Evolutionary conservation across 2,113 vertebrate genomes (phyloP).

Genomic region (Theristicus caerulescens): DNA sequence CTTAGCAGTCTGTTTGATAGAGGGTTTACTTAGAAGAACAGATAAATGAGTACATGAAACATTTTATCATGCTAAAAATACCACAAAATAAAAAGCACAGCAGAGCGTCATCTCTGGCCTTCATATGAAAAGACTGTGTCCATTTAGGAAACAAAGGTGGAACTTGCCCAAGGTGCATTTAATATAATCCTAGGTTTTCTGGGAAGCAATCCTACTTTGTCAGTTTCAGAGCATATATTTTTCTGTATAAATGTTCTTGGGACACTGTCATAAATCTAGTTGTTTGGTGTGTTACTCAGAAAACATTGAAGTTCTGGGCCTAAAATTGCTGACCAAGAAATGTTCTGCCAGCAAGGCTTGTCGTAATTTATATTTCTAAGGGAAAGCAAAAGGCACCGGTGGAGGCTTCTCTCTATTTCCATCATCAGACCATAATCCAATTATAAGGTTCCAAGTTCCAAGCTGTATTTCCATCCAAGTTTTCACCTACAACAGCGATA

Average conservation of each 20-base stretch:
- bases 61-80: slow-evolving; percentile 12
- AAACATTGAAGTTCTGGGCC: slow-evolving; percentile 37
- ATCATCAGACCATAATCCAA: slow-evolving; percentile 50
- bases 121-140: not conserved
- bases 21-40: slow-evolving; percentile 5
- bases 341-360: slow-evolving; percentile 56
- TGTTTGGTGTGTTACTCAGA: not conserved
- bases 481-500: slow-evolving; percentile 62
- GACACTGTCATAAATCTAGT: slow-evolving; percentile 16
- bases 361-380: slow-evolving; percentile 56
- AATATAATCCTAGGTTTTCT: slow-evolving; percentile 28
- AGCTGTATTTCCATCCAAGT: slow-evolving; percentile 13
- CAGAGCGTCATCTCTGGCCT: not conserved
- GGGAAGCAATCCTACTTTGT: slow-evolving; percentile 5
- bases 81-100: not conserved
- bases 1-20: not conserved
- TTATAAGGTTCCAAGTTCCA: slow-evolving; percentile 35
- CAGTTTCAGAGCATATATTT: slow-evolving; percentile 34
- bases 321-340: slow-evolving; percentile 63
- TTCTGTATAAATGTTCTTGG: slow-evolving; percentile 18
- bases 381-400: slow-evolving; percentile 18
- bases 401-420: slow-evolving; percentile 52
- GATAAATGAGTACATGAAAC: not conserved
- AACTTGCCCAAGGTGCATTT: slow-evolving; percentile 29
- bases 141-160: slow-evolving; percentile 26